Percentiles rank a stretch among this genome's conserved stretches.
Conservation (phyloP, 2,797 vertebrate species). For the Peromyscus aztecus region DNA sequence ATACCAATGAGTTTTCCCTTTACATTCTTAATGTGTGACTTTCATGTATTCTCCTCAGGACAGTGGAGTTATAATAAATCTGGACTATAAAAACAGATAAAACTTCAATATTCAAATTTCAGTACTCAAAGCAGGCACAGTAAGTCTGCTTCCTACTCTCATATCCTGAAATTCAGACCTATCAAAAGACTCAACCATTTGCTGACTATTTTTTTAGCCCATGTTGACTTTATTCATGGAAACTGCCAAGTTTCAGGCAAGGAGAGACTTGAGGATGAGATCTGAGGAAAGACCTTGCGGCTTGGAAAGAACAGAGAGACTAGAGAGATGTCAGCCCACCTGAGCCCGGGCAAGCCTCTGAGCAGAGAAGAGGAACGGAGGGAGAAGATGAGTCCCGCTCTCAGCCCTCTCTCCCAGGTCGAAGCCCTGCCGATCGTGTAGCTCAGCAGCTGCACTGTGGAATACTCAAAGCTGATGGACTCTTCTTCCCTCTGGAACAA, state of each 20-base stretch:
- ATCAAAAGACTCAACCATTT: constrained; percentile 37
- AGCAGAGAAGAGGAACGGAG: neutral
- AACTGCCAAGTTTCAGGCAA: neutral
- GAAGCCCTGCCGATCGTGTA: neutral
- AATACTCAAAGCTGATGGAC: neutral
- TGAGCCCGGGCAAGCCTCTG: neutral
- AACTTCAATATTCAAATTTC: constrained; percentile 48
- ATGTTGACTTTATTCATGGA: neutral
- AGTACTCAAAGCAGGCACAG: constrained; percentile 41
- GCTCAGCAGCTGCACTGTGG: neutral
- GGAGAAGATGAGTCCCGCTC: neutral
- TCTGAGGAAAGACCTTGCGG: neutral
- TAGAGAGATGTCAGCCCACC: neutral
- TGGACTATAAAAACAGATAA: constrained; percentile 60
- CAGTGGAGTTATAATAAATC: constrained; percentile 26
- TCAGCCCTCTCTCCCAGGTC: neutral
- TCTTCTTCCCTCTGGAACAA: neutral
- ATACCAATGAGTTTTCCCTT: constrained; percentile 36
- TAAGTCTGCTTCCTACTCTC: neutral
- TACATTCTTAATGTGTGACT: constrained; percentile 29
- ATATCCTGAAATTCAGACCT: constrained; percentile 34
- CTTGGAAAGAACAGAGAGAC: neutral
- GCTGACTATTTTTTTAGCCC: neutral
- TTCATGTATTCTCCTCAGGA: constrained; percentile 42
- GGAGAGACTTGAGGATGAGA: constrained; percentile 9